phyloP scores from a whole-genome alignment of 2,888 invertebrate species.

The Morpho deidamia region DNA sequence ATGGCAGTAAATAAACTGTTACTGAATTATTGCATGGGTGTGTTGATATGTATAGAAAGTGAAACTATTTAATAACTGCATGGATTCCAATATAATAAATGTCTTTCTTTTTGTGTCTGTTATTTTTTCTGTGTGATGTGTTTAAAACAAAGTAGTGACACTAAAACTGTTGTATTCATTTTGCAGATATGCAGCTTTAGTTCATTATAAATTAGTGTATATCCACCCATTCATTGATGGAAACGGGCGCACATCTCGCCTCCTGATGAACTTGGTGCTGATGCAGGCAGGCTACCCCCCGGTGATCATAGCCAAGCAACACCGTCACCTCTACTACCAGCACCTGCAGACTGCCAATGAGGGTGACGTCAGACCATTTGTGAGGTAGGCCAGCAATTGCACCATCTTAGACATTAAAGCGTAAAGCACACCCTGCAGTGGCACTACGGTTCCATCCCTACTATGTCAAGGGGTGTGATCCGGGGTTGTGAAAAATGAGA shows the following conservation, averaged over 20 bases:
- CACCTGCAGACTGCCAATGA: constrained; percentile 93
- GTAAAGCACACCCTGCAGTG: no score
- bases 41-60: no score
- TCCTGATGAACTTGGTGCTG: constrained; percentile 96
- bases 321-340: constrained; percentile 91
- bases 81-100: no score
- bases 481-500: no score
- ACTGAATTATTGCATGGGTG: no score
- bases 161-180: no score
- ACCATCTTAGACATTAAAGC: no score
- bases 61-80: no score
- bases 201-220: constrained; percentile 97
- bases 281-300: constrained; percentile 98
- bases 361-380: constrained; percentile 96
- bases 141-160: neutral
- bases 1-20: no score
- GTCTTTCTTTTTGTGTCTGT: no score
- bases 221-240: constrained; percentile 99
- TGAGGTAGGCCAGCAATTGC: constrained; percentile 60
- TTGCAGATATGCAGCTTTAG: constrained; percentile 92
- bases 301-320: constrained; percentile 94
- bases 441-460: no score
- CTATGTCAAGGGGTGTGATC: no score
- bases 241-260: constrained; percentile 95
- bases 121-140: neutral